Conservation (phyloP, 2,888 invertebrate species). For the Oscheius myriophilus region DNA sequence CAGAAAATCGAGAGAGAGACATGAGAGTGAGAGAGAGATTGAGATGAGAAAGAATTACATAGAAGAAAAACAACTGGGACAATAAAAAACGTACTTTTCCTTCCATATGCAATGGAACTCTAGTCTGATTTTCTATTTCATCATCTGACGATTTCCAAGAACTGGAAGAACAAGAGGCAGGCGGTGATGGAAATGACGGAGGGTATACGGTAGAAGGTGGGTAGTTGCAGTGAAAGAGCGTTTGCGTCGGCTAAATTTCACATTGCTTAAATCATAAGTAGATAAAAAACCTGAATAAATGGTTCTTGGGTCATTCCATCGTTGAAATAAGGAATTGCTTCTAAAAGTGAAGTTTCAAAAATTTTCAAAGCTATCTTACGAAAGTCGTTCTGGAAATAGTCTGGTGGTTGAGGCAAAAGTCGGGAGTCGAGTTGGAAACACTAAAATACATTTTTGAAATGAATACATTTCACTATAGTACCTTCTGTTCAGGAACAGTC, state of each 20-base stretch:
- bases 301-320: too few species aligned
- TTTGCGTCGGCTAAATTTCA: too few species aligned
- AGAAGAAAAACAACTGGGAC: neutral
- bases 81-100: slow-evolving; percentile 14
- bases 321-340: too few species aligned
- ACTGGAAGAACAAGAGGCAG: slow-evolving; percentile 28
- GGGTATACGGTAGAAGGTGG: neutral
- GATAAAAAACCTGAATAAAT: too few species aligned
- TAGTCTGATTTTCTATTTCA: slow-evolving; percentile 2
- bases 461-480: too few species aligned
- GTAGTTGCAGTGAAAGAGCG: neutral
- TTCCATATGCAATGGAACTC: slow-evolving; percentile 28
- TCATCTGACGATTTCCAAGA: slow-evolving; percentile 18
- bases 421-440: neutral
- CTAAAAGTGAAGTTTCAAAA: too few species aligned
- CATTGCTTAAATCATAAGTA: too few species aligned
- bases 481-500: too few species aligned
- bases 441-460: neutral
- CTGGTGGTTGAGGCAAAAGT: slow-evolving; percentile 1
- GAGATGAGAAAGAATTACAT: neutral
- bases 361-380: neutral
- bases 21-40: too few species aligned
- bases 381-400: slow-evolving; percentile 5
- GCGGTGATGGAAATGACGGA: slow-evolving; percentile 25
- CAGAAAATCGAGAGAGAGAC: too few species aligned